Evolutionary conservation across 1,140 invertebrate species (phyloP).

Genomic region (Euura lappo): DNA sequence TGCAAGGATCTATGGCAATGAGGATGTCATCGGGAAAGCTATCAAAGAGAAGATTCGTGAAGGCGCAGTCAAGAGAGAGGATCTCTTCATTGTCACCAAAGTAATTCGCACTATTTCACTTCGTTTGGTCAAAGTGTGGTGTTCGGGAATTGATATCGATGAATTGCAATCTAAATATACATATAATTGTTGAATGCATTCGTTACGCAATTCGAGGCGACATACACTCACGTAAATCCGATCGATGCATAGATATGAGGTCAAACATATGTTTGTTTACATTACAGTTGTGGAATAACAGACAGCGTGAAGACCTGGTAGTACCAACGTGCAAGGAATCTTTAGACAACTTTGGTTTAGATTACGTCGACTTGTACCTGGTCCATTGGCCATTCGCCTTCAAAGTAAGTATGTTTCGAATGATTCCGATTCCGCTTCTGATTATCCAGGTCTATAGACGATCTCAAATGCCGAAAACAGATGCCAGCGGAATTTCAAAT

Average conservation of each 20-base stretch:
- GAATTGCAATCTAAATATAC: not conserved
- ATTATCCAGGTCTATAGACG: not conserved
- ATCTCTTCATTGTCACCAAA: slow-evolving; percentile 73
- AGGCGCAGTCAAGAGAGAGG: slow-evolving; percentile 73
- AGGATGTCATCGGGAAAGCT: slow-evolving; percentile 75
- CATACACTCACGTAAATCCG: slow-evolving; percentile 43
- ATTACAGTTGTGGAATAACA: slow-evolving; percentile 78
- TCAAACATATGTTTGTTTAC: slow-evolving; percentile 47
- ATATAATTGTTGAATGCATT: not conserved
- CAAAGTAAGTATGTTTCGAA: slow-evolving; percentile 61
- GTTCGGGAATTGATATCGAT: slow-evolving; percentile 8
- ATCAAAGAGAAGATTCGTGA: slow-evolving; percentile 69
- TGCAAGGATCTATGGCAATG: slow-evolving; percentile 74
- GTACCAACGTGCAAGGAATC: slow-evolving; percentile 68
- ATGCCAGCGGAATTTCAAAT: too few species aligned
- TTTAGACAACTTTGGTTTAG: slow-evolving; percentile 70
- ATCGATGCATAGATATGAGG: slow-evolving; percentile 29
- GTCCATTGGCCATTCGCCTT: slow-evolving; percentile 86
- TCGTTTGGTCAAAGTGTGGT: too few species aligned
- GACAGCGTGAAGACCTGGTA: slow-evolving; percentile 71
- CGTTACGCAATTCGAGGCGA: not conserved
- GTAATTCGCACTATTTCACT: too few species aligned
- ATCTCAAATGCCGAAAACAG: not conserved
- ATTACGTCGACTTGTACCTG: slow-evolving; percentile 84
- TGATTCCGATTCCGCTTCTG: slow-evolving; percentile 16